Evolutionary conservation across 2,113 vertebrate species (phyloP).

Genomic region (Synodontis membranacea): DNA sequence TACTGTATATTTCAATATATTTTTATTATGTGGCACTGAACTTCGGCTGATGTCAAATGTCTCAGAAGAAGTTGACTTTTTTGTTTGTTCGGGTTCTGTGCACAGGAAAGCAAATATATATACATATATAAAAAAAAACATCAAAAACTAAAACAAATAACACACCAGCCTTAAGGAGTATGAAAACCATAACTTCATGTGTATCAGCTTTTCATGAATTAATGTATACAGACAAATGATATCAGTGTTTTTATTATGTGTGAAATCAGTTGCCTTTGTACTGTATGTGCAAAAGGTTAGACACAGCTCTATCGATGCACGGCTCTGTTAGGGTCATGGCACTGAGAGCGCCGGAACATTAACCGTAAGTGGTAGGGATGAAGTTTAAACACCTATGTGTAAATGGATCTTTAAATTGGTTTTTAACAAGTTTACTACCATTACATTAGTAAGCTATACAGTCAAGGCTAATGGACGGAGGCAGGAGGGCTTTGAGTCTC

Average conservation of each 20-base stretch:
- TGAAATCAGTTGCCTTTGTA: not conserved
- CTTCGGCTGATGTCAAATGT: not conserved
- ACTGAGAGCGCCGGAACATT: not conserved
- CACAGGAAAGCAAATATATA: no score
- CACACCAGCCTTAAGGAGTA: not conserved
- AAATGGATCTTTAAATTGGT: constrained; percentile 7
- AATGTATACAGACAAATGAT: not conserved
- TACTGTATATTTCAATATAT: not conserved
- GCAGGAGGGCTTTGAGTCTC: not conserved
- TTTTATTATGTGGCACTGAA: not conserved
- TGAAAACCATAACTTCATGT: not conserved
- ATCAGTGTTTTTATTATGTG: not conserved
- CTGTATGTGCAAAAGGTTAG: constrained; percentile 18
- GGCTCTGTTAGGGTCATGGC: constrained; percentile 11
- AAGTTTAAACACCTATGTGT: constrained; percentile 24
- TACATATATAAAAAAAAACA: no score
- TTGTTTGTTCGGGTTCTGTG: no score
- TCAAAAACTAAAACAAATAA: no score
- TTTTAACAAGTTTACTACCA: not conserved
- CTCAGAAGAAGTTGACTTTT: not conserved
- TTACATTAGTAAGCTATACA: not conserved
- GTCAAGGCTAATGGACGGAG: not conserved
- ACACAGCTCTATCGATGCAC: constrained; percentile 9
- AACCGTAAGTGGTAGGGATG: not conserved
- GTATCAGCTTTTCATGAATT: not conserved